Percentiles rank a stretch among this genome's conserved stretches.
Evolutionary conservation across 2,888 invertebrate species (phyloP).

Genomic region (Barypeithes pellucidus): DNA sequence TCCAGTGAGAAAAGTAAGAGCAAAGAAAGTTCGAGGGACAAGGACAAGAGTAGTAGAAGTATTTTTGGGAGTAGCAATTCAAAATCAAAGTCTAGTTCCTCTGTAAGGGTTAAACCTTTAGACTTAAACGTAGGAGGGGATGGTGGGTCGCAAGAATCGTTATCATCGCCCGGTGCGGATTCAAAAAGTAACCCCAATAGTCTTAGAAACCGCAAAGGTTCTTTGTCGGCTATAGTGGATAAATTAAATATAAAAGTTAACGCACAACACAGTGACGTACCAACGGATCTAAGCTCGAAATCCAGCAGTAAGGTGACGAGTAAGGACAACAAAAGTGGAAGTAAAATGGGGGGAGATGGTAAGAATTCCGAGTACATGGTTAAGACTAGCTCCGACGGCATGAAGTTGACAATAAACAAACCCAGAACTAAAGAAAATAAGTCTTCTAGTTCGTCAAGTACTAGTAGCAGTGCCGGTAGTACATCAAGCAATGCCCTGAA

Average conservation of each 20-base stretch:
- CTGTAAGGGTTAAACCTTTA: slow-evolving; percentile 79
- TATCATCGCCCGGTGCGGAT: slow-evolving; percentile 75
- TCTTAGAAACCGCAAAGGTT: slow-evolving; percentile 81
- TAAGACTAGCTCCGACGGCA: slow-evolving; percentile 90
- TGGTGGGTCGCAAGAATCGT: slow-evolving; percentile 62
- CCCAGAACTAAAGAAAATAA: slow-evolving; percentile 82
- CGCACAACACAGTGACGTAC: slow-evolving; percentile 78
- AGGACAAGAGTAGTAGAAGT: slow-evolving; percentile 62
- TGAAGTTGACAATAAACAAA: slow-evolving; percentile 94
- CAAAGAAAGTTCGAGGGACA: slow-evolving; percentile 57
- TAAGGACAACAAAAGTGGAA: slow-evolving; percentile 63
- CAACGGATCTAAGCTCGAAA: slow-evolving; percentile 61
- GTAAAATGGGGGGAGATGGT: slow-evolving; percentile 70
- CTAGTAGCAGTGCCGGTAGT: slow-evolving; percentile 12
- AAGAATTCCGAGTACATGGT: slow-evolving; percentile 92
- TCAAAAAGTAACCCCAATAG: slow-evolving; percentile 75
- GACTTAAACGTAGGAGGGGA: slow-evolving; percentile 71
- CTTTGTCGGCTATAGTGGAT: slow-evolving; percentile 89
- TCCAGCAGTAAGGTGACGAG: slow-evolving; percentile 61
- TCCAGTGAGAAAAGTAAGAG: slow-evolving; percentile 71
- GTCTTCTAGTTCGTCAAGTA: slow-evolving; percentile 67
- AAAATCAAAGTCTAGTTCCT: slow-evolving; percentile 43
- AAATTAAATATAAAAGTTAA: slow-evolving; percentile 79
- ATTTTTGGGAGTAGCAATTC: slow-evolving; percentile 58
- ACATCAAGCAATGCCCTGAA: slow-evolving; percentile 15